phyloP scores from a whole-genome alignment of 1,140 invertebrate genomes.

The Lepidurus couesii region DNA sequence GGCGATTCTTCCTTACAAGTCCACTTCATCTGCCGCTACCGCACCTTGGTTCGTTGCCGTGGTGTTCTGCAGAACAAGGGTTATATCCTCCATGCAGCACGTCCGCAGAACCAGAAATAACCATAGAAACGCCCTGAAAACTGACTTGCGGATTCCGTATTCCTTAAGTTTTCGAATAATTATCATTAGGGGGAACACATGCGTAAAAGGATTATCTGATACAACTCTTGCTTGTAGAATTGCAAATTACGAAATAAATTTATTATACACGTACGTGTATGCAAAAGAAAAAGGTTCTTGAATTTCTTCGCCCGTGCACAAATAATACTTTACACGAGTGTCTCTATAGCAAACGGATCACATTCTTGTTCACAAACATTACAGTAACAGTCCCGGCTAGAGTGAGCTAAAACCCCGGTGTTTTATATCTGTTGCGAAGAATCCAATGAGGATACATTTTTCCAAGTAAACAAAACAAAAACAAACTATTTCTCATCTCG shows the following conservation, averaged over 20 bases:
- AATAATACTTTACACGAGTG: slow-evolving; percentile 4
- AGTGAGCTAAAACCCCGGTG: too few species aligned
- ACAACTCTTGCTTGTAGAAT: background rate
- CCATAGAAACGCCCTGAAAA: background rate
- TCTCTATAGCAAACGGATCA: slow-evolving; percentile 15
- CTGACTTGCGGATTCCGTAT: background rate
- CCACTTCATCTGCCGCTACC: slow-evolving; percentile 69
- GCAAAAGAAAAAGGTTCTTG: background rate
- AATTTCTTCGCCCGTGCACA: background rate
- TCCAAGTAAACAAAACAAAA: background rate
- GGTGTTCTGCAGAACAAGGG: slow-evolving; percentile 84
- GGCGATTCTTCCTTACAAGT: slow-evolving; percentile 39
- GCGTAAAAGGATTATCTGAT: background rate
- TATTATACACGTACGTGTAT: slow-evolving; percentile 8
- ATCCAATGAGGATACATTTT: background rate
- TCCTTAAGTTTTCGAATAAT: background rate
- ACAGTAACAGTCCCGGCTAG: background rate
- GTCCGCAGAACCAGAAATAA: background rate
- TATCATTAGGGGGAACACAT: background rate
- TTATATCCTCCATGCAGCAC: slow-evolving; percentile 52
- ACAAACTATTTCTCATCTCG: background rate
- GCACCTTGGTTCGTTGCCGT: slow-evolving; percentile 79
- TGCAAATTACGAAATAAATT: slow-evolving; percentile 22
- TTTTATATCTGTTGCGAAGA: too few species aligned
- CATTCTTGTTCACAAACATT: background rate